Percentiles rank a stretch among this genome's conserved stretches.
Conservation (phyloP, 2,113 vertebrate genomes). For the Gymnorhina tibicen region DNA sequence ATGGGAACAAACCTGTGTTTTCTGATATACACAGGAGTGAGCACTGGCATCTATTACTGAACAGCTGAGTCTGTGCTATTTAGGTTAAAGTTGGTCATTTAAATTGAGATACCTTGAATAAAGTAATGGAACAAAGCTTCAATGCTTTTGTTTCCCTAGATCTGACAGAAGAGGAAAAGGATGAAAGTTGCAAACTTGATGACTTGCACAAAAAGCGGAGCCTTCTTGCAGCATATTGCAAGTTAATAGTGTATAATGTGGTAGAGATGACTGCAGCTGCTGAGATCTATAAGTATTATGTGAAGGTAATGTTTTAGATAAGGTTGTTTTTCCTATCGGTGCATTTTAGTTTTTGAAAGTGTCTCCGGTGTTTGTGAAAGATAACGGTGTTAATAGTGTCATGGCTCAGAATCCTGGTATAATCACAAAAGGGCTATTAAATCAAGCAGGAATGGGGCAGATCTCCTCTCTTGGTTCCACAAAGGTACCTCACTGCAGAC, state of each 20-base stretch:
- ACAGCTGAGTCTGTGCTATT: not conserved
- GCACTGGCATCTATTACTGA: not conserved
- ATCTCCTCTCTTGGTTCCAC: not conserved
- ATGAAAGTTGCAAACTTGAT: slow-evolving; percentile 67
- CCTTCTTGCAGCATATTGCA: slow-evolving; percentile 86
- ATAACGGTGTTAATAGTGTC: not conserved
- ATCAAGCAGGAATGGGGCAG: not conserved
- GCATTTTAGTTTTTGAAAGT: not conserved
- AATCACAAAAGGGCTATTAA: not conserved
- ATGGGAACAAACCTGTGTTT: not conserved
- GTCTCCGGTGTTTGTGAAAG: not conserved
- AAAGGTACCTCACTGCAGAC: not conserved
- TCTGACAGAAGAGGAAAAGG: slow-evolving; percentile 40
- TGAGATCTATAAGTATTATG: slow-evolving; percentile 85
- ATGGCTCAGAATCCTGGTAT: not conserved
- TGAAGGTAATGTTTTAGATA: slow-evolving; percentile 77
- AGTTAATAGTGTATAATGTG: slow-evolving; percentile 82
- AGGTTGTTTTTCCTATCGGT: not conserved
- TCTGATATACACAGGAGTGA: not conserved
- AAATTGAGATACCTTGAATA: not conserved
- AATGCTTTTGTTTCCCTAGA: slow-evolving; percentile 35
- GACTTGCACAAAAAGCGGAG: slow-evolving; percentile 78
- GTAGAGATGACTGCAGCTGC: slow-evolving; percentile 84
- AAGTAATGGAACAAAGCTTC: not conserved
- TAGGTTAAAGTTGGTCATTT: not conserved